Percentiles rank a stretch among this genome's conserved stretches.
phyloP scores from a whole-genome alignment of 2,888 invertebrate species.

The Ochlodes sylvanus region DNA sequence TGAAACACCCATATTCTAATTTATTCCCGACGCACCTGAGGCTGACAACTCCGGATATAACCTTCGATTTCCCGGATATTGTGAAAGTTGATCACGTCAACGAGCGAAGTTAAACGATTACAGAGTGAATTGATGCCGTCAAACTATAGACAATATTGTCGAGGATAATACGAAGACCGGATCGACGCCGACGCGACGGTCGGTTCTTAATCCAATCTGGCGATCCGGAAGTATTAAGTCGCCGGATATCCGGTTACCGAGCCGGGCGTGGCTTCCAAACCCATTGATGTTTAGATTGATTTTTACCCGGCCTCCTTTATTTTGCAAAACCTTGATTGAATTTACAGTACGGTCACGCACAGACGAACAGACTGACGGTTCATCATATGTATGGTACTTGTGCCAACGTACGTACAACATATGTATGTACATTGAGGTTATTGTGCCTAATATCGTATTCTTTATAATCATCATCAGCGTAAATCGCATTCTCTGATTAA shows the following conservation, averaged over 20 bases:
- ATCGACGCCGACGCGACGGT: constrained; percentile 7
- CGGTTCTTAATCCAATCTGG: constrained; percentile 35
- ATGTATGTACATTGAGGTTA: too few relatives aligned
- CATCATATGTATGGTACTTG: too few relatives aligned
- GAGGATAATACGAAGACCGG: neutral
- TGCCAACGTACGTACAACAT: too few relatives aligned
- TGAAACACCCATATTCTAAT: neutral
- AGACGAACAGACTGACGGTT: too few relatives aligned
- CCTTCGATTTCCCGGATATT: constrained; percentile 2
- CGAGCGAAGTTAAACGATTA: neutral
- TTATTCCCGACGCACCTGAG: neutral
- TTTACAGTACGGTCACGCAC: too few relatives aligned
- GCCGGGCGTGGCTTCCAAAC: constrained; percentile 33
- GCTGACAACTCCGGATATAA: constrained; percentile 5
- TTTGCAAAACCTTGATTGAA: neutral
- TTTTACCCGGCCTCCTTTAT: neutral
- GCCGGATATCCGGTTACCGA: constrained; percentile 34
- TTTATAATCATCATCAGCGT: too few relatives aligned
- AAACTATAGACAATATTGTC: neutral
- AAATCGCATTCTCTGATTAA: too few relatives aligned
- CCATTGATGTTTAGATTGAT: constrained; percentile 11
- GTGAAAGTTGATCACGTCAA: neutral
- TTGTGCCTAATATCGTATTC: too few relatives aligned
- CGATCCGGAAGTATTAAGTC: constrained; percentile 32
- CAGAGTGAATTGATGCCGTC: neutral